phyloP scores from a whole-genome alignment of 2,888 invertebrate genomes.

The Laothoe populi region DNA sequence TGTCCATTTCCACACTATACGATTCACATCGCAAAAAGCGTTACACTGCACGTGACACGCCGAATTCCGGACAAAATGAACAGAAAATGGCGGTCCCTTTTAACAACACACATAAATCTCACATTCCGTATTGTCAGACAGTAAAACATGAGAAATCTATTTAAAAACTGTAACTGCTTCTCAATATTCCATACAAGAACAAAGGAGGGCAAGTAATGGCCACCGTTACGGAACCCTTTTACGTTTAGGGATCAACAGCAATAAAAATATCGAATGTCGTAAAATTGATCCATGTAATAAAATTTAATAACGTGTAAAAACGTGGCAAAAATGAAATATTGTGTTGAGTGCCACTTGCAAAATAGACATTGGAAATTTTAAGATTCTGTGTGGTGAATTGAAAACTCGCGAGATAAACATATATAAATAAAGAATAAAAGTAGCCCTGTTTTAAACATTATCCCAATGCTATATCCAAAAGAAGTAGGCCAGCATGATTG shows the following conservation, averaged over 20 bases:
- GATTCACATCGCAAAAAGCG: neutral
- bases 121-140: slow-evolving; percentile 34
- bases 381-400: slow-evolving; percentile 25
- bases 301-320: slow-evolving; percentile 70
- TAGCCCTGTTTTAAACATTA: too few relatives aligned
- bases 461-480: too few relatives aligned
- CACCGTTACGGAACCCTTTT: slow-evolving; percentile 69
- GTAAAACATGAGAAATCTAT: slow-evolving; percentile 48
- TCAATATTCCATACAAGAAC: slow-evolving; percentile 58
- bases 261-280: slow-evolving; percentile 77
- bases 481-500: too few relatives aligned
- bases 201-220: slow-evolving; percentile 55
- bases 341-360: slow-evolving; percentile 49
- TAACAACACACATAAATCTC: slow-evolving; percentile 28
- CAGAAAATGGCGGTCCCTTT: slow-evolving; percentile 23
- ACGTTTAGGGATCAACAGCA: slow-evolving; percentile 70
- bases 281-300: slow-evolving; percentile 76
- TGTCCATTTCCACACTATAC: neutral
- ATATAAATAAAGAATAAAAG: too few relatives aligned
- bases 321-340: slow-evolving; percentile 75
- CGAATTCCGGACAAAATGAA: slow-evolving; percentile 21
- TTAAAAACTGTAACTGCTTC: slow-evolving; percentile 49
- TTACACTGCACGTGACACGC: slow-evolving; percentile 2
- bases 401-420: neutral
- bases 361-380: slow-evolving; percentile 49